A percentile compares a stretch with the other conserved stretches of the same genome.
phyloP scores from a whole-genome alignment of 1,140 invertebrate species.

The Formica selysi region DNA sequence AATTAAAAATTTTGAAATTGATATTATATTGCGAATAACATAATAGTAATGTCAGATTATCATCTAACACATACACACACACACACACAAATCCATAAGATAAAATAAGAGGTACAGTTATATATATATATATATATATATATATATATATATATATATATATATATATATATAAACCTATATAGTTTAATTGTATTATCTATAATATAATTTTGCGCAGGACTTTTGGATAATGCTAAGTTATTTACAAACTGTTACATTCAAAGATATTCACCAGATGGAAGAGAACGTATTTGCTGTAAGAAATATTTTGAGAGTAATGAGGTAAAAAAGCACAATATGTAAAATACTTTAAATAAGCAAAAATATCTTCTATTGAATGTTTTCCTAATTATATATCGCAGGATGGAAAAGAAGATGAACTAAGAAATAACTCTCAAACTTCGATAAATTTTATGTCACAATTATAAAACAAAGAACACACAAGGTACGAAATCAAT shows the following conservation, averaged over 20 bases:
- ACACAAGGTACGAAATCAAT: background rate
- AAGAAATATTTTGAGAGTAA: constrained; percentile 29
- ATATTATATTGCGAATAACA: background rate
- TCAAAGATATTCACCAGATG: constrained; percentile 48
- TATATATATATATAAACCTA: background rate
- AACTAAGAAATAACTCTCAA: background rate
- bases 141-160: background rate
- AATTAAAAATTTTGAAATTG: no score
- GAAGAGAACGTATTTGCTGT: constrained; percentile 66
- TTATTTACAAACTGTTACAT: constrained; percentile 69
- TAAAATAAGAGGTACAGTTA: background rate
- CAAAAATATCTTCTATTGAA: constrained; percentile 40
- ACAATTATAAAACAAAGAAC: background rate
- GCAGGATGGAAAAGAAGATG: background rate
- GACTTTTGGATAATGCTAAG: constrained; percentile 62
- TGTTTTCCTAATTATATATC: constrained; percentile 5
- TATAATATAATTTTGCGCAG: constrained; percentile 52
- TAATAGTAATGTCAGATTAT: background rate
- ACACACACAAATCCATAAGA: background rate
- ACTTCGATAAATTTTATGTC: background rate
- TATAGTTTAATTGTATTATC: constrained; percentile 6
- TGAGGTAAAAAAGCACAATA: constrained; percentile 38
- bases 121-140: no score
- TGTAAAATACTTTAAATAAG: constrained; percentile 7
- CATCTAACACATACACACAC: background rate